Base-by-base conservation (phyloP, 2,888 invertebrate genomes). In the Hemicrepidius hirtus region DNA sequence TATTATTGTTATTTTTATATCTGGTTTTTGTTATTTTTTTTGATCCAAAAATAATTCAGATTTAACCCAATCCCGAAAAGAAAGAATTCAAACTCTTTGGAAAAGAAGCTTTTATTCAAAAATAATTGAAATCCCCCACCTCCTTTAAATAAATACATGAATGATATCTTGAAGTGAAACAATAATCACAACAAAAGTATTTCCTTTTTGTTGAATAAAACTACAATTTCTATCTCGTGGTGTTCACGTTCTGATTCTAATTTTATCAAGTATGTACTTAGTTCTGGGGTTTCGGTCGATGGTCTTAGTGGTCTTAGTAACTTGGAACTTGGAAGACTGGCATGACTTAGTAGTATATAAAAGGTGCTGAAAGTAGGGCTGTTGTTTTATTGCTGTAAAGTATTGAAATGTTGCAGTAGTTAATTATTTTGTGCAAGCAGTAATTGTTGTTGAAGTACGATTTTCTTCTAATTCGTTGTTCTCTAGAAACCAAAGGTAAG, bases 401-500 rank as follows among this genome's bases (percentile, higher is more conserved):
- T 41, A 7, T 1, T 41, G 13, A n/a, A 41, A 41, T 41, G 16
- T 16, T n/a, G 7, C 32, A 32, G 9, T 9, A 41, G 13, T 41
- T 41, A 5, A 41, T 41, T 41, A 0, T 13, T 3, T 3, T 41
- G 41, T 16, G 41, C 16, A 2, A 6, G 1, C 3, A 41, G 4
- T n/a, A 41, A n/a, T n/a, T n/a, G 41, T 13, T 13, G 41, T 13
- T n/a, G 13, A 41, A 3, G 3, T 41, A 13, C 13, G 3, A 16
- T 41, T n/a, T 41, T 41, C 7, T 10, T 13, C 16, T 35, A 35
- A 32, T 32, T 55, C 32, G 18, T 55, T 28, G 9, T 32, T 55
- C 16, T 55, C 35, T 13, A 55, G 13, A 32, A 28, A n/a, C 32
- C n/a, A 12, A 55, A 55, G 53, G 55, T 55, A 13, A 55, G 55